A percentile compares a stretch with the other conserved stretches of the same genome.
Evolutionary conservation across 2,113 vertebrate species (phyloP).

Genomic region (Callaeas wilsoni): DNA sequence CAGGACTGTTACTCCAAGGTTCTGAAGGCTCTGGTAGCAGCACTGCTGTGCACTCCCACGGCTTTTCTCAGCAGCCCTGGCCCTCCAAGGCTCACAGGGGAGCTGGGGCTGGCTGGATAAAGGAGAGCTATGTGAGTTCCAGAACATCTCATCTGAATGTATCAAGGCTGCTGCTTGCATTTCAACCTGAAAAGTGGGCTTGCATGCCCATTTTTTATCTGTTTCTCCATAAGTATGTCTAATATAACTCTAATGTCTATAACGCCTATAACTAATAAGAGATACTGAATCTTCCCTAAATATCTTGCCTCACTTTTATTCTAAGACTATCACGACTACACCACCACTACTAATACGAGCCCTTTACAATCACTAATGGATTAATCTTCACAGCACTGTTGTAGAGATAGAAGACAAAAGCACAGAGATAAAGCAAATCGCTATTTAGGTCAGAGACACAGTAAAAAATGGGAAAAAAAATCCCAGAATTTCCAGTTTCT

Average conservation of each 20-base stretch:
- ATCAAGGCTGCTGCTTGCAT: background rate
- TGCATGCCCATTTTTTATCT: background rate
- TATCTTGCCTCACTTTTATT: conserved; percentile 38
- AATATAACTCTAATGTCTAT: background rate
- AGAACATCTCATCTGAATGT: background rate
- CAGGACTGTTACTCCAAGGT: background rate
- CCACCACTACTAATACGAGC: background rate
- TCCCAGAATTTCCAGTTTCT: background rate
- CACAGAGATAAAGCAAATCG: background rate
- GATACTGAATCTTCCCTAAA: background rate
- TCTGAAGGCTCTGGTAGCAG: background rate
- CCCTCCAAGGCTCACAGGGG: background rate
- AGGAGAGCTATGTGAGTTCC: background rate
- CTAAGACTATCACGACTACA: background rate
- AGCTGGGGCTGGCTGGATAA: background rate
- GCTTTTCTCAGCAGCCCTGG: background rate
- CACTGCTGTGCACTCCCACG: background rate
- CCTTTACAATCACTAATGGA: conserved; percentile 32
- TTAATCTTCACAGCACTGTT: conserved; percentile 31
- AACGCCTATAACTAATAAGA: background rate
- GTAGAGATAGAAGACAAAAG: conserved; percentile 33
- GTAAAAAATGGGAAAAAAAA: background rate
- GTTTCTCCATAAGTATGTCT: background rate
- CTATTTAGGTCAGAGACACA: background rate
- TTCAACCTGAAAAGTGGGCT: background rate